Base-by-base conservation (phyloP, 2,113 vertebrate species). In the Panthera tigris region DNA sequence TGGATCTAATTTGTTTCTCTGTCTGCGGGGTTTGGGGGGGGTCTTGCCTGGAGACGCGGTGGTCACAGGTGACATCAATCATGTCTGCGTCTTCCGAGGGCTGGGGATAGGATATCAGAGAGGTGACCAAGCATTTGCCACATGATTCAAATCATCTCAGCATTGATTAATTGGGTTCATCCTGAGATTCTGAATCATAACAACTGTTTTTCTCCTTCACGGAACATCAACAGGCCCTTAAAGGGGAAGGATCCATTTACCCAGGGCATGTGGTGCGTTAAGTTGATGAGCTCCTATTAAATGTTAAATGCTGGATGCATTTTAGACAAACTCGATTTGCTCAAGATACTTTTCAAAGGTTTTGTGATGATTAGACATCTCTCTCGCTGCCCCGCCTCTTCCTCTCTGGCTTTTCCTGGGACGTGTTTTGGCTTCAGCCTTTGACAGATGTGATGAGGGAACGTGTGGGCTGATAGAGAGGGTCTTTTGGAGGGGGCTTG, bases 1-100 rank as follows among this genome's bases (percentile, higher is more conserved):
- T 99, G 98, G 98, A 98, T 99, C 98, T 98, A 99, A 98, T 99
- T 98, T 99, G 99, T 99, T 99, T 99, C 99, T 99, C 99, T 96
- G 96, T 98, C 99, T 99, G 98, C 99, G 71, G 89, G 98, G 98
- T 97, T 98, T 96, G 93, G 98, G 97, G 98, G 83, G 98, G 96
- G 98, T 98, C 88, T 97, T 61, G 96, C 95, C 97, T 96, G 97
- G 98, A 98, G 98, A 98, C 97, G 55, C 14, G 1, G 98, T 98
- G 97, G 97, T 96, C 98, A 98, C 96, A 98, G 98, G 98, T 98
- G 98, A 98, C 98, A 99, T 99, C 98, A 98, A 99, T 99, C 99
- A 99, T 97, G 97, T 98, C 98, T 98, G 93, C 95, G 95, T 97
- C 98, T 97, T 98, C 97, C 94, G 95, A 98, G 98, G 98, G 97